Evolutionary conservation across 2,797 vertebrate genomes (phyloP).

Genomic region (Hozukius guyotensis): DNA sequence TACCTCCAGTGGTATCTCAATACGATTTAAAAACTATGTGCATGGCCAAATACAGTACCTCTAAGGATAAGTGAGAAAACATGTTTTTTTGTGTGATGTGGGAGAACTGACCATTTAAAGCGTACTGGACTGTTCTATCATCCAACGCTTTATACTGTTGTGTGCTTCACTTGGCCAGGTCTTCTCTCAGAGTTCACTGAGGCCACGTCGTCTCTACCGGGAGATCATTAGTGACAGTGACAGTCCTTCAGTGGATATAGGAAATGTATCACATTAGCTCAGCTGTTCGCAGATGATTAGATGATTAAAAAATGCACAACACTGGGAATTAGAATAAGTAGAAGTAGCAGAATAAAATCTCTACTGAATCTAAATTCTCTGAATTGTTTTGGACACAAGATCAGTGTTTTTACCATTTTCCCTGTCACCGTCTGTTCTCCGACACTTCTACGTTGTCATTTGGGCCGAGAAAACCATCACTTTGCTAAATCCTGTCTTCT

Average conservation of each 20-base stretch:
- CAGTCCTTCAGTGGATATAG: constrained; percentile 30
- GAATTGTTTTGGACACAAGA: background rate
- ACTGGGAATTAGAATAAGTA: background rate
- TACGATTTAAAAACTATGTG: background rate
- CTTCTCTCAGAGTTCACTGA: constrained; percentile 37
- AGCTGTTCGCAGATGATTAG: constrained; percentile 17
- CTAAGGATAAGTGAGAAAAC: background rate
- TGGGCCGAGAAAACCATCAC: background rate
- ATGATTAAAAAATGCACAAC: constrained; percentile 5
- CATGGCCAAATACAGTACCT: background rate
- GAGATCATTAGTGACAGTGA: constrained; percentile 48
- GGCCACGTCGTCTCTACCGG: constrained; percentile 35
- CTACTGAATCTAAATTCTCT: background rate
- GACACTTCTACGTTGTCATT: background rate
- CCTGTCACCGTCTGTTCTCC: background rate
- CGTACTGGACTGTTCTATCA: background rate
- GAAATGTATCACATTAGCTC: constrained; percentile 29
- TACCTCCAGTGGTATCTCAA: background rate
- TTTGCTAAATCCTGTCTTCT: background rate
- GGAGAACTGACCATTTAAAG: constrained; percentile 12
- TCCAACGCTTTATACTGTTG: constrained; percentile 1
- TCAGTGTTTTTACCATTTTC: background rate
- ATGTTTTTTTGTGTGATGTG: background rate
- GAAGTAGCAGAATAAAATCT: constrained; percentile 3
- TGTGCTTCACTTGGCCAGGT: constrained; percentile 35